Base-by-base conservation (phyloP, 2,113 vertebrate species). In the Atlantisia rogersi region DNA sequence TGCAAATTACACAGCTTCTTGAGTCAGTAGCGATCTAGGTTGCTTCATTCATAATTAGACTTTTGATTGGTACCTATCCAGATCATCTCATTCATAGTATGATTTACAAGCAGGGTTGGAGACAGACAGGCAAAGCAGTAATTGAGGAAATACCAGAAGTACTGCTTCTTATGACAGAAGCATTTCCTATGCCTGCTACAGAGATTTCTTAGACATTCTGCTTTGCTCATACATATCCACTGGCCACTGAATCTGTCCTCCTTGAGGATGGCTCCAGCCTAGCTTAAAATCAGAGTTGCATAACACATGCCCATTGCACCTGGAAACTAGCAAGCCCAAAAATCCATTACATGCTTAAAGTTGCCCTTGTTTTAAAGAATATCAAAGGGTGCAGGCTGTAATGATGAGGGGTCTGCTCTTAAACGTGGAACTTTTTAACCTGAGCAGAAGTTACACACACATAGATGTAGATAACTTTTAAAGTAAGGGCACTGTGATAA, bases 31-130 rank as follows among this genome's bases (percentile, higher is more conserved):
- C 22, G 44, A 85, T 97, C 60, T 96, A 86, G 84, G 94, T 64
- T 88, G 77, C 78, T 82, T 82, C 96, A 97, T 95, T 97, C 92
- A 96, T 95, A 95, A 97, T 84, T 82, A 94, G 90, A 85, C 78
- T 96, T 97, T 85, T 97, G 96, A 97, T 91, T 97, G 92, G 94
- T 95, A 96, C 90, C 77, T 96, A 97, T 97, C 92, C 92, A 92
- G 86, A 92, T 96, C 73, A 95, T 83, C 81, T 92, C 95, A 93
- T 89, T 97, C 96, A 96, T 94, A 96, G 88, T 77, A 93, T 91
- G 82, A 88, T 80, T 97, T 97, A 55, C 60, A 95, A 95, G 92
- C 68, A 93, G 83, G 90, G 91, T 96, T 90, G 88, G 86, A 96
- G 88, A 82, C 91, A 74, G 85, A 94, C 82, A 75, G 63, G 94